phyloP scores from a whole-genome alignment of 2,113 vertebrate genomes.

The Guaruba guarouba region DNA sequence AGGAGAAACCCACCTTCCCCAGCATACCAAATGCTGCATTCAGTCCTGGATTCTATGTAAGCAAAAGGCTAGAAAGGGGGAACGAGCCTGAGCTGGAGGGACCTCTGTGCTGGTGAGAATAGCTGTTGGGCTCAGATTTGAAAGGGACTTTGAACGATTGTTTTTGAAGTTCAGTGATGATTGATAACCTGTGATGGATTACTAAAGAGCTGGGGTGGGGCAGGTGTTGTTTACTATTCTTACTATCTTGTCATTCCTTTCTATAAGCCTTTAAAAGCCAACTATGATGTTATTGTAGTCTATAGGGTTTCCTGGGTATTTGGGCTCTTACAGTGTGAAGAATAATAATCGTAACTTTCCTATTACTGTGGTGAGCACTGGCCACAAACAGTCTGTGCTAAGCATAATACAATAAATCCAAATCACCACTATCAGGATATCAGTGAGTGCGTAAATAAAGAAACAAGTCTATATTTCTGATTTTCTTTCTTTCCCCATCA shows the following conservation, averaged over 20 bases:
- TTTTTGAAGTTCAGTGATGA: neutral
- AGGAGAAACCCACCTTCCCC: neutral
- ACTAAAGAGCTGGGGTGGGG: neutral
- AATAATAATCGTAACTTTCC: neutral
- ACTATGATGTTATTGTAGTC: neutral
- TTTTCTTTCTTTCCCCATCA: rapidly evolving
- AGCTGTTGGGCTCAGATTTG: neutral
- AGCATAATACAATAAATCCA: neutral
- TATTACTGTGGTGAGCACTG: neutral
- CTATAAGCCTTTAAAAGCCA: neutral
- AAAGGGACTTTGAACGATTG: neutral
- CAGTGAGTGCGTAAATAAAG: neutral
- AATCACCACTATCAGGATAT: neutral
- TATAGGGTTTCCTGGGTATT: neutral
- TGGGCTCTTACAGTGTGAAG: neutral
- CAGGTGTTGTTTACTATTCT: neutral
- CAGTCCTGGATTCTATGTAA: neutral
- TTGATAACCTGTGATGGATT: neutral
- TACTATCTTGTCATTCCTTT: neutral
- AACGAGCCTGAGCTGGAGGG: neutral
- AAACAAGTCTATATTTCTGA: neutral
- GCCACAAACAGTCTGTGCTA: neutral
- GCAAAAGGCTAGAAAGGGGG: neutral
- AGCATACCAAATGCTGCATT: neutral
- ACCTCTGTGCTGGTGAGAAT: neutral